Percentiles rank a stretch among this genome's conserved stretches.
Evolutionary conservation across 2,888 invertebrate genomes (phyloP).

Genomic region (Apamea monoglypha): DNA sequence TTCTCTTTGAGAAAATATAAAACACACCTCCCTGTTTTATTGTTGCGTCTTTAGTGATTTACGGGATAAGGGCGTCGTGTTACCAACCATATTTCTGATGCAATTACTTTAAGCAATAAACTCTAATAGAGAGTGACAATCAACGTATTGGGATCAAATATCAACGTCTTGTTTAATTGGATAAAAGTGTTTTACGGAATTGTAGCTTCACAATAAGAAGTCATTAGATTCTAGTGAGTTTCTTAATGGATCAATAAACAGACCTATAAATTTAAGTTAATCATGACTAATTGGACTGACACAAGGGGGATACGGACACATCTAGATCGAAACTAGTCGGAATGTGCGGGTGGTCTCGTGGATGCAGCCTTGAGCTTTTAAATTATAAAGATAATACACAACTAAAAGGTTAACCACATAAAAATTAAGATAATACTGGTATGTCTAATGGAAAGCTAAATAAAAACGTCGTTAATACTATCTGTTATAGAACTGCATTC

Average conservation of each 20-base stretch:
- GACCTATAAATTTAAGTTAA: slow-evolving; percentile 88
- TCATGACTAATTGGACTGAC: slow-evolving; percentile 88
- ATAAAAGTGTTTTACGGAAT: slow-evolving; percentile 85
- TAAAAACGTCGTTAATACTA: slow-evolving; percentile 76
- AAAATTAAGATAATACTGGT: slow-evolving; percentile 84
- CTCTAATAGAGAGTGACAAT: slow-evolving; percentile 72
- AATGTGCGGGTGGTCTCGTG: slow-evolving; percentile 84
- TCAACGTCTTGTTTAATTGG: slow-evolving; percentile 81
- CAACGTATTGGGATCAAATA: slow-evolving; percentile 76
- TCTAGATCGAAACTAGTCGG: slow-evolving; percentile 68
- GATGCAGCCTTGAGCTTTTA: slow-evolving; percentile 76
- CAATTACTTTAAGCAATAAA: slow-evolving; percentile 66
- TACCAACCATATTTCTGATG: slow-evolving; percentile 54
- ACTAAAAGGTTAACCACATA: slow-evolving; percentile 83
- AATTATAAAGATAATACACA: slow-evolving; percentile 78
- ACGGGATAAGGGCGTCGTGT: slow-evolving; percentile 65
- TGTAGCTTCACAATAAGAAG: slow-evolving; percentile 83
- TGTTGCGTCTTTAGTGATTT: slow-evolving; percentile 71
- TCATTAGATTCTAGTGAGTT: slow-evolving; percentile 83
- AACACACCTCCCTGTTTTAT: slow-evolving; percentile 67
- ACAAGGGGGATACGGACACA: slow-evolving; percentile 75
- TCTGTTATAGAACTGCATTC: slow-evolving; percentile 75
- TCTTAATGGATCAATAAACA: slow-evolving; percentile 87
- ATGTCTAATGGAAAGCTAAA: slow-evolving; percentile 76
- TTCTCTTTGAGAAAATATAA: slow-evolving; percentile 73